phyloP scores from a whole-genome alignment of 2,888 invertebrate species.

The Anarsia innoxiella region DNA sequence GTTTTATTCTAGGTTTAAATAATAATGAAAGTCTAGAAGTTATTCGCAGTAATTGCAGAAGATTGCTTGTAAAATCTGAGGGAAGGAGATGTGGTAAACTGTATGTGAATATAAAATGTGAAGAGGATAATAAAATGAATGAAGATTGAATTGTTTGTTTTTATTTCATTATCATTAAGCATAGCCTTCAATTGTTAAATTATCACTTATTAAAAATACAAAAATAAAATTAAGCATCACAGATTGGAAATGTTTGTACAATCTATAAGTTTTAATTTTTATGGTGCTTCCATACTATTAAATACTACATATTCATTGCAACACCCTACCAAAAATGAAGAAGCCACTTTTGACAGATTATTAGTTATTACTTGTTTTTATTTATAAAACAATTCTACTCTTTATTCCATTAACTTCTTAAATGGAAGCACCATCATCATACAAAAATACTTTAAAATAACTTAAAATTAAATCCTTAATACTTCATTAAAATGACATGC shows the following conservation, averaged over 20 bases:
- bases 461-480: too few species aligned
- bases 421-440: too few species aligned
- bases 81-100: slow-evolving; percentile 66
- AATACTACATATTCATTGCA: too few species aligned
- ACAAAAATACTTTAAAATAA: too few species aligned
- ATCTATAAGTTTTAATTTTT: slow-evolving; percentile 11
- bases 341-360: too few species aligned
- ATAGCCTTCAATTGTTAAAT: slow-evolving; percentile 9
- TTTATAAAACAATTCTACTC: too few species aligned
- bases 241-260: slow-evolving; percentile 27
- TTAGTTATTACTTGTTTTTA: too few species aligned
- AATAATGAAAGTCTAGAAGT: slow-evolving; percentile 81
- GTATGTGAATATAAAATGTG: slow-evolving; percentile 37
- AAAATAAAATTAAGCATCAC: slow-evolving; percentile 35
- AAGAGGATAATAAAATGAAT: slow-evolving; percentile 35
- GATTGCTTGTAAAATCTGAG: slow-evolving; percentile 77
- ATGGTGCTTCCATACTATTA: too few species aligned
- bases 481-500: too few species aligned
- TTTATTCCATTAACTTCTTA: too few species aligned
- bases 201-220: slow-evolving; percentile 9
- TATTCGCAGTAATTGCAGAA: slow-evolving; percentile 75
- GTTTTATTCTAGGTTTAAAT: slow-evolving; percentile 81
- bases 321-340: too few species aligned
- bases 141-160: slow-evolving; percentile 25
- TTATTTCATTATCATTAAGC: slow-evolving; percentile 8